Conservation (phyloP, 2,888 invertebrate species). For the Polylopha cassiicola region DNA sequence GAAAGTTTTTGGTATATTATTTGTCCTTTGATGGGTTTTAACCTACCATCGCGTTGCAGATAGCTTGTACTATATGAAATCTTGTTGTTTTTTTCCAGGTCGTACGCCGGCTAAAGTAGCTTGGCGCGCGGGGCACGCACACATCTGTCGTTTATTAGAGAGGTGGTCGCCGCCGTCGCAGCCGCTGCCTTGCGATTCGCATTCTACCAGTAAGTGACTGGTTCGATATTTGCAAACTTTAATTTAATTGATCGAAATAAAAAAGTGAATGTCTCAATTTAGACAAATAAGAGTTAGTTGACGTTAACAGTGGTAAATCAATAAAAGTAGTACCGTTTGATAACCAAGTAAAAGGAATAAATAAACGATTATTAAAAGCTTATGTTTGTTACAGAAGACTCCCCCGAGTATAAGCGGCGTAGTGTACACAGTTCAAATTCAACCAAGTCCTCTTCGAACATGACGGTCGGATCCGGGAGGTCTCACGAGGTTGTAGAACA, state of each 20-base stretch:
- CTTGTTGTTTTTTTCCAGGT: constrained; percentile 34
- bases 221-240: neutral
- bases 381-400: constrained; percentile 37
- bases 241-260: neutral
- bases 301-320: no score
- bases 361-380: neutral
- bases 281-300: no score
- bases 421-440: constrained; percentile 84
- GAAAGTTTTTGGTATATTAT: no score
- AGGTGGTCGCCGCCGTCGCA: constrained; percentile 74
- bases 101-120: constrained; percentile 93
- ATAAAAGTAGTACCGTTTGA: no score
- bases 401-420: constrained; percentile 68
- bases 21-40: no score
- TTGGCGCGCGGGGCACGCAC: constrained; percentile 92
- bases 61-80: neutral
- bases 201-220: constrained; percentile 18
- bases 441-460: constrained; percentile 87
- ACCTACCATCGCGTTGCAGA: no score
- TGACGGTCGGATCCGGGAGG: constrained; percentile 83
- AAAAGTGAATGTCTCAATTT: no score
- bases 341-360: no score
- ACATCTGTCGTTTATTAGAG: constrained; percentile 88
- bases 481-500: constrained; percentile 62
- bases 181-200: constrained; percentile 38